phyloP scores from a whole-genome alignment of 2,888 invertebrate species.

The Crioceris asparagi region DNA sequence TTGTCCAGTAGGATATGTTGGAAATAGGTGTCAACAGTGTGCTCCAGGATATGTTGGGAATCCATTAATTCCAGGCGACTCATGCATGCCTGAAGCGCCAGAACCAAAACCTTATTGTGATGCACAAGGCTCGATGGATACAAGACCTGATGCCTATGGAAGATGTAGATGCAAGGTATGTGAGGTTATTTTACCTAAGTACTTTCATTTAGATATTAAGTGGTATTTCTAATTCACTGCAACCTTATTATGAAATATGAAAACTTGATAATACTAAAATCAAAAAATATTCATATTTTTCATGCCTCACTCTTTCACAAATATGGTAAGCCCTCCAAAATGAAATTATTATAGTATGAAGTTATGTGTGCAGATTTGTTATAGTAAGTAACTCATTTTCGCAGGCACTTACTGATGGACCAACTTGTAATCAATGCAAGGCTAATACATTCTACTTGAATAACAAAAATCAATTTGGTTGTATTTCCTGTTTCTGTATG shows the following conservation, averaged over 20 bases:
- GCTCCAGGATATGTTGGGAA: constrained; percentile 72
- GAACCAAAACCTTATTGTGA: constrained; percentile 47
- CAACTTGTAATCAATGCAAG: constrained; percentile 78
- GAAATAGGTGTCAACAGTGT: constrained; percentile 68
- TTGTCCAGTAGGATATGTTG: constrained; percentile 69
- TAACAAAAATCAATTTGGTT: constrained; percentile 69
- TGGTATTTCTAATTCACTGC: no score
- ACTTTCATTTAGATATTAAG: no score
- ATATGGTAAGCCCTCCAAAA: no score
- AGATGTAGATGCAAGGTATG: constrained; percentile 65
- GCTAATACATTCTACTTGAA: constrained; percentile 76
- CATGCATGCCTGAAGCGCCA: constrained; percentile 46
- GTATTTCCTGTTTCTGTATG: constrained; percentile 93
- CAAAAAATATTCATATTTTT: no score
- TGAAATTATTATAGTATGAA: no score
- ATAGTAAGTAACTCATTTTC: constrained; percentile 5
- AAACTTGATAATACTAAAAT: no score
- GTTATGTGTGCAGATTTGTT: not conserved
- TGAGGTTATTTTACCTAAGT: no score
- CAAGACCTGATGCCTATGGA: constrained; percentile 37
- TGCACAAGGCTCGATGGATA: constrained; percentile 57
- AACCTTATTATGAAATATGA: no score
- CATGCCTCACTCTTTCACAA: no score
- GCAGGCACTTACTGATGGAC: constrained; percentile 58
- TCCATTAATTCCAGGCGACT: constrained; percentile 63